Evolutionary conservation across 2,888 invertebrate genomes (phyloP).

Genomic region (Drosophila mercatorum): DNA sequence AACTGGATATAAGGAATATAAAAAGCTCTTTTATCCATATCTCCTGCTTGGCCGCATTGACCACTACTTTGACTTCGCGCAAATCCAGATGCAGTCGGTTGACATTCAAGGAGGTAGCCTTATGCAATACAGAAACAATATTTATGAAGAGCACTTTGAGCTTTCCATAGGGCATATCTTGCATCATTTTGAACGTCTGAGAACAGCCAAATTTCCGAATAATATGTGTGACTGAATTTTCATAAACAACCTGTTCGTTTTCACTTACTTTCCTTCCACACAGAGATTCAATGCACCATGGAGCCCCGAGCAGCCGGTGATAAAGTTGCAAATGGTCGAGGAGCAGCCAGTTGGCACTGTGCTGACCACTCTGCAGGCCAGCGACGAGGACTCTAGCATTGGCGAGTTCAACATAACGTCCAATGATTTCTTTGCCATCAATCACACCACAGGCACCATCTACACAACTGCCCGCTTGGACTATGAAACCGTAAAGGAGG

Average conservation of each 20-base stretch:
- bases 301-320: conserved; percentile 88
- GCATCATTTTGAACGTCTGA: conserved; percentile 31
- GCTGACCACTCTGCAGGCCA: conserved; percentile 91
- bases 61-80: conserved; percentile 53
- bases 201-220: conserved; percentile 7
- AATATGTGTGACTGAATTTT: conserved; percentile 13
- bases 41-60: conserved; percentile 51
- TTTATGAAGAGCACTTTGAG: conserved; percentile 77
- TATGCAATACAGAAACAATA: conserved; percentile 72
- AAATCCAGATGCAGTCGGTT: conserved; percentile 71
- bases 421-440: conserved; percentile 91
- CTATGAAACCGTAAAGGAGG: conserved; percentile 90
- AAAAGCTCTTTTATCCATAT: conserved; percentile 67
- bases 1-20: conserved; percentile 66
- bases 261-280: not conserved
- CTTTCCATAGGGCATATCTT: conserved; percentile 51
- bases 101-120: conserved; percentile 74
- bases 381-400: conserved; percentile 93
- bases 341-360: conserved; percentile 93
- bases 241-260: conserved; percentile 16
- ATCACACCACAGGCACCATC: conserved; percentile 91
- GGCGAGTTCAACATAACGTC: conserved; percentile 88
- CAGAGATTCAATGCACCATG: conserved; percentile 90
- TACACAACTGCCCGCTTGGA: conserved; percentile 92
- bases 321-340: conserved; percentile 89